A percentile compares a stretch with the other conserved stretches of the same genome.
Evolutionary conservation across 2,888 invertebrate genomes (phyloP).

Genomic region (Chymomyza procnemis): DNA sequence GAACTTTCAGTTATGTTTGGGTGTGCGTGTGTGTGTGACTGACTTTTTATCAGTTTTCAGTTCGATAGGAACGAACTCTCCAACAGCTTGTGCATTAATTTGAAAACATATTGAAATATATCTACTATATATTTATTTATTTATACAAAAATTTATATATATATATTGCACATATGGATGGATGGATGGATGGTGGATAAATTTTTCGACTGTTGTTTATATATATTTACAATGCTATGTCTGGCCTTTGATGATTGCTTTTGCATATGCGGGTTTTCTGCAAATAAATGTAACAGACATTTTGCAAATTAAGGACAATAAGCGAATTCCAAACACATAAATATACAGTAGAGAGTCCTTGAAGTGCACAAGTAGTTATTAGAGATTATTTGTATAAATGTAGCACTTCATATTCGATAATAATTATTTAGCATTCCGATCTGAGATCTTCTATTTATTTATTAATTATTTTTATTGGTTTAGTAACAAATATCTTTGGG

Average conservation of each 20-base stretch:
- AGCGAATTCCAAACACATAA: neutral
- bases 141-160: neutral
- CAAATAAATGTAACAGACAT: conserved; percentile 37
- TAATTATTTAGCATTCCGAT: too few species aligned
- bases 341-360: neutral
- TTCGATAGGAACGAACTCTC: too few species aligned
- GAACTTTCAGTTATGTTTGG: conserved; percentile 31
- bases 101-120: neutral
- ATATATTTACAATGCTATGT: neutral
- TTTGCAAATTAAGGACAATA: conserved; percentile 8
- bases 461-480: too few species aligned
- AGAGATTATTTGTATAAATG: neutral
- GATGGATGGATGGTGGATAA: neutral
- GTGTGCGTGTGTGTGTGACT: too few species aligned
- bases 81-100: neutral
- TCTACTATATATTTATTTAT: neutral
- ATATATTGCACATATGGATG: neutral
- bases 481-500: too few species aligned
- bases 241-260: neutral
- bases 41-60: neutral
- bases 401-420: too few species aligned
- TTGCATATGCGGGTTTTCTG: conserved; percentile 34
- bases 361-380: neutral
- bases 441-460: too few species aligned
- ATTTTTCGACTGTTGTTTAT: neutral